These are phyloP conservation scores for Ictalurus furcatus DNA, from an alignment of 2,113 vertebrate species.

Conservation along the genomic window DNA sequence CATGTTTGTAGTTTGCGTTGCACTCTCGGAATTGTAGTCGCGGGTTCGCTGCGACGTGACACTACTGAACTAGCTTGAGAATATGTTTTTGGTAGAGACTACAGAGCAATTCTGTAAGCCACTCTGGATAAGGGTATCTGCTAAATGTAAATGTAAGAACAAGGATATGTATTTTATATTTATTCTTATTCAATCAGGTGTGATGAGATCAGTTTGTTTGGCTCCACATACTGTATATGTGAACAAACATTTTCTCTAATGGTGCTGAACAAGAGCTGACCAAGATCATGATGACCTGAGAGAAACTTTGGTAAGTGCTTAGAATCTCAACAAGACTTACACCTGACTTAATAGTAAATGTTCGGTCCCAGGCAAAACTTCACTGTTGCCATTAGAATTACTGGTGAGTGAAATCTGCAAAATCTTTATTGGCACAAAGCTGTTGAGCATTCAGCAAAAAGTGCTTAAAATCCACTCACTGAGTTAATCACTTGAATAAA, in stretches of 20 bases:
- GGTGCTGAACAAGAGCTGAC: neutral
- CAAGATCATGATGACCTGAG: neutral
- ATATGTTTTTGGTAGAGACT: neutral
- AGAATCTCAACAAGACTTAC: neutral
- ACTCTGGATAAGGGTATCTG: neutral
- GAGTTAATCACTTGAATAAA: neutral
- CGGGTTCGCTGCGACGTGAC: too few species aligned
- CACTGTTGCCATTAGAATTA: neutral
- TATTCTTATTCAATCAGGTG: neutral
- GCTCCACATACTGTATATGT: neutral
- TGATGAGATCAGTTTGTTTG: neutral
- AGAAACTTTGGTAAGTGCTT: neutral
- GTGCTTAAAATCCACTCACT: neutral
- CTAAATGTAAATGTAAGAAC: neutral
- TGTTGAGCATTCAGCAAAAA: neutral
- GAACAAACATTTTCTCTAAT: slow-evolving; percentile 4
- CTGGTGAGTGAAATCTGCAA: neutral
- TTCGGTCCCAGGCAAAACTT: neutral
- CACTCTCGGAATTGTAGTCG: too few species aligned
- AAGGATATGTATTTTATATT: neutral
- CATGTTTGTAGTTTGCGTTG: too few species aligned
- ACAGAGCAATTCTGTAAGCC: neutral
- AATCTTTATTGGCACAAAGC: neutral
- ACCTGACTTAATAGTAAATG: neutral
- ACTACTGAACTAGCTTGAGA: neutral